Conservation (phyloP, 2,888 invertebrate genomes). For the Yponomeuta sedellus region DNA sequence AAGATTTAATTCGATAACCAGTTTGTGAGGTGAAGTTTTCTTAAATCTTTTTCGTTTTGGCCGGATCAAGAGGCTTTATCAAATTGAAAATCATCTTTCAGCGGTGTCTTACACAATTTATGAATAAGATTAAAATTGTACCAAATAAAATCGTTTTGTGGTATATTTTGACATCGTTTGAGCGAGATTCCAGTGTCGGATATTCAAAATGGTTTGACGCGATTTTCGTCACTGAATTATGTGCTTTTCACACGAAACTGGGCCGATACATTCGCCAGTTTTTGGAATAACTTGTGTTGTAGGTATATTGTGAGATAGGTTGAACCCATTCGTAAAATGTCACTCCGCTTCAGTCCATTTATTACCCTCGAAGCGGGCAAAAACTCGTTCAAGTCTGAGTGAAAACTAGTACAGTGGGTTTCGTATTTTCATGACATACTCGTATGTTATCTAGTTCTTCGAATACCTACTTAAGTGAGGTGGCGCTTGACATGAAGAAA, state of each 20-base stretch:
- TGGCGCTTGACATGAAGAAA: too few relatives aligned
- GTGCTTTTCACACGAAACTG: not conserved
- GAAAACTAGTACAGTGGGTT: not conserved
- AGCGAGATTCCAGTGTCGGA: not conserved
- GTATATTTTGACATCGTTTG: too few relatives aligned
- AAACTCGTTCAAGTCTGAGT: not conserved
- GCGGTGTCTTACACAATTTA: not conserved
- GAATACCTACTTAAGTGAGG: too few relatives aligned
- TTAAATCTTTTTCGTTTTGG: not conserved
- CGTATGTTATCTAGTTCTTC: too few relatives aligned
- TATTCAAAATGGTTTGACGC: not conserved
- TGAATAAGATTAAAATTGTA: too few relatives aligned
- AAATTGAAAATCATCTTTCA: not conserved
- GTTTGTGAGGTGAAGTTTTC: not conserved
- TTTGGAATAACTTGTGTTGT: not conserved
- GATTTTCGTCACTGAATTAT: not conserved
- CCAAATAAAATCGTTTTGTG: too few relatives aligned
- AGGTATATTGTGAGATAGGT: not conserved
- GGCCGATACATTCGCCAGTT: not conserved
- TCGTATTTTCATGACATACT: not conserved
- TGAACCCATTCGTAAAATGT: not conserved
- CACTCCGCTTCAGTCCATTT: not conserved
- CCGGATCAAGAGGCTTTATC: too few relatives aligned
- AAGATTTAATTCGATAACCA: not conserved
- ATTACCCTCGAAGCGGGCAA: not conserved